Conservation (phyloP, 1,140 invertebrate genomes). For the Microplitis mediator region DNA sequence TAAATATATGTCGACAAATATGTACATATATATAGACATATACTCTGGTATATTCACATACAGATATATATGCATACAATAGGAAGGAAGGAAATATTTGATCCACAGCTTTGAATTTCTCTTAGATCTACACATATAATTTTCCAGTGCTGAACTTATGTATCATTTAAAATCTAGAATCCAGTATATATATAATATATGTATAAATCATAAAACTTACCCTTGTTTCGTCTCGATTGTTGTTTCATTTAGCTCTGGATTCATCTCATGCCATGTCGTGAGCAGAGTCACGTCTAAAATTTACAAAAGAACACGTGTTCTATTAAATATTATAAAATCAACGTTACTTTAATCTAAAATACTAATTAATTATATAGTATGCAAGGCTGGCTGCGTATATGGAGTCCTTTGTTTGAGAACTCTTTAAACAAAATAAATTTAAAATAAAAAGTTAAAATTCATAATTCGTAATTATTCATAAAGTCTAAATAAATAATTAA, state of each 20-base stretch:
- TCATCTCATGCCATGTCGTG: constrained; percentile 10
- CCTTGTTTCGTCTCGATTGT: constrained; percentile 6
- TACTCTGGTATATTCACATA: neutral
- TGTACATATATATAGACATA: too few species aligned
- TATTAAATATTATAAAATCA: too few species aligned
- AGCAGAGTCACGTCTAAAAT: constrained; percentile 20
- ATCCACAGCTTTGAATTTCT: neutral
- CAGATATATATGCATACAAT: neutral
- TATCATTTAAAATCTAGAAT: neutral
- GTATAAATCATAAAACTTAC: constrained; percentile 9
- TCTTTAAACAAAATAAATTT: too few species aligned
- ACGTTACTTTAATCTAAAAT: too few species aligned
- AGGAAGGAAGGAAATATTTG: neutral
- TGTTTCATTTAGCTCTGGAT: constrained; percentile 12
- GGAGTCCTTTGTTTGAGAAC: too few species aligned
- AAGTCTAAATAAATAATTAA: too few species aligned
- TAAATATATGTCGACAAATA: too few species aligned
- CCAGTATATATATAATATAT: neutral
- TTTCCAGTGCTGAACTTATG: constrained; percentile 9
- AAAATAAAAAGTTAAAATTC: too few species aligned
- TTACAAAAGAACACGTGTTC: neutral
- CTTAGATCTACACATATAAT: constrained; percentile 7
- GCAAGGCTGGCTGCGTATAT: too few species aligned
- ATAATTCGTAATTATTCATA: too few species aligned
- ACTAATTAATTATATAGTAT: too few species aligned